Evolutionary conservation across 2,113 vertebrate genomes (phyloP).

Genomic region (Brachionichthys hirsutus): DNA sequence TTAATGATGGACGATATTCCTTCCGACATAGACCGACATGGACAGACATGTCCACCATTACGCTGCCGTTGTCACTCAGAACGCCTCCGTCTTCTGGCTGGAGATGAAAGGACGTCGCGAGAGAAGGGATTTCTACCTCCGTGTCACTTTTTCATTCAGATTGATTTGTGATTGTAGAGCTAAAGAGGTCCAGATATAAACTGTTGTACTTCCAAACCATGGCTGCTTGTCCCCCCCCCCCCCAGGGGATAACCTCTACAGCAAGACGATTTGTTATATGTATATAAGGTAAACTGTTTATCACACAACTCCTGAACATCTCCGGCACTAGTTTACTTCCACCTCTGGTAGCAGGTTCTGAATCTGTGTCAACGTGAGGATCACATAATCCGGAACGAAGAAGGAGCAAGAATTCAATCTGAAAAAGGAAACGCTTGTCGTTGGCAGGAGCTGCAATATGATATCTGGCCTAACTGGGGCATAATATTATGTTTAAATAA

Average conservation of each 20-base stretch:
- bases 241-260: too few species aligned
- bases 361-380: slow-evolving; percentile 22
- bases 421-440: slow-evolving; percentile 19
- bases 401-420: slow-evolving; percentile 22
- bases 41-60: neutral
- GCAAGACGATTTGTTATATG: too few species aligned
- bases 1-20: neutral
- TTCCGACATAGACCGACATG: neutral
- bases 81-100: slow-evolving; percentile 16
- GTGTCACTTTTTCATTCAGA: slow-evolving; percentile 27
- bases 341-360: slow-evolving; percentile 8
- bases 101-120: slow-evolving; percentile 27
- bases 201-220: too few species aligned
- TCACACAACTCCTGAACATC: too few species aligned
- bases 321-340: neutral
- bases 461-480: too few species aligned
- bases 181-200: neutral
- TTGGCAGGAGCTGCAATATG: too few species aligned
- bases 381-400: slow-evolving; percentile 18
- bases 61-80: neutral
- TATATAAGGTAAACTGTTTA: too few species aligned
- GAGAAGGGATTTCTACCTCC: slow-evolving; percentile 18
- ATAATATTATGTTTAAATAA: too few species aligned
- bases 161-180: neutral
- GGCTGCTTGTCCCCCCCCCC: neutral